Conservation (phyloP, 2,797 vertebrate species). For the Rhodeus uyekii region DNA sequence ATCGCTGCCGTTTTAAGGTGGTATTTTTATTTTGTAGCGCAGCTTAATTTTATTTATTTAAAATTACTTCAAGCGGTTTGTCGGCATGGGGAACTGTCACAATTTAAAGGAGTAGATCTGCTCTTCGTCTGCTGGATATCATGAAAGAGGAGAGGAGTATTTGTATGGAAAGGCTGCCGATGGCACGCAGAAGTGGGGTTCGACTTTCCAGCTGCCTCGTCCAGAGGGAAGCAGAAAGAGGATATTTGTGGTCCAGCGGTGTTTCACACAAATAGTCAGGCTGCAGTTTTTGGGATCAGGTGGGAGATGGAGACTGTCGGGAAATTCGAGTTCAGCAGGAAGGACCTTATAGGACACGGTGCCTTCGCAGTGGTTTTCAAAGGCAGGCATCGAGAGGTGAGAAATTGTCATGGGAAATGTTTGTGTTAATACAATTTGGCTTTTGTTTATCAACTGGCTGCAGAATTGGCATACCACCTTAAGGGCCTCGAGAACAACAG, state of each 20-base stretch:
- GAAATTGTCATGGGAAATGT: not conserved
- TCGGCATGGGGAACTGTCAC: constrained; percentile 53
- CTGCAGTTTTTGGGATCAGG: not conserved
- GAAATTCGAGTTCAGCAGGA: constrained; percentile 96
- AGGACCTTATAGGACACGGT: constrained; percentile 95
- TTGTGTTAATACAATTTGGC: not conserved
- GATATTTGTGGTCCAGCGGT: constrained; percentile 61
- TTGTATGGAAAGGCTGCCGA: constrained; percentile 74
- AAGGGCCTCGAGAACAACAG: constrained; percentile 46
- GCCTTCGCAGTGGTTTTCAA: constrained; percentile 97
- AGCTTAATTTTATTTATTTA: constrained; percentile 2
- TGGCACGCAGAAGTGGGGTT: constrained; percentile 74
- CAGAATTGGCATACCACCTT: constrained; percentile 43
- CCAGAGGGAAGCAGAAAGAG: constrained; percentile 60
- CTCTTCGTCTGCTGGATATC: constrained; percentile 60
- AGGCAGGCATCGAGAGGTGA: constrained; percentile 92
- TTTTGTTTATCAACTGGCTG: not conserved
- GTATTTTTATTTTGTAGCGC: constrained; percentile 9
- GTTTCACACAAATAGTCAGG: constrained; percentile 56
- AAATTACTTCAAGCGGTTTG: constrained; percentile 16
- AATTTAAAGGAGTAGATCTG: constrained; percentile 63
- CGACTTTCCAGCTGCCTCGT: constrained; percentile 69
- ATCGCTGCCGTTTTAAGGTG: constrained; percentile 55
- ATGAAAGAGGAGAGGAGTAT: constrained; percentile 72
- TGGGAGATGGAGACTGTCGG: constrained; percentile 88